Evolutionary conservation across 2,888 invertebrate genomes (phyloP).

Genomic region (Euzophera pinguis): DNA sequence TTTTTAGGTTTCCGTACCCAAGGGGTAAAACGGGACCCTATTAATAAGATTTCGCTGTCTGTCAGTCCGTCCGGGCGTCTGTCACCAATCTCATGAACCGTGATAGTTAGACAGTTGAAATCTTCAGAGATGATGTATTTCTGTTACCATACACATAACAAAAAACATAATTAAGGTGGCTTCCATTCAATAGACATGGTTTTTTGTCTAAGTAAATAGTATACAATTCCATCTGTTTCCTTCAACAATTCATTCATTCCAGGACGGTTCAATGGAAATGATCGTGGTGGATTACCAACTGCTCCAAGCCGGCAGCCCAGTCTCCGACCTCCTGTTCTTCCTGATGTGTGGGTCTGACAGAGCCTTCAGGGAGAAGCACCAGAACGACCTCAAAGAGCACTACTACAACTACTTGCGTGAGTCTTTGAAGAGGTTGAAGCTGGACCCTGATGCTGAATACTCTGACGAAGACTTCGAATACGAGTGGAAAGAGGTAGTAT

Average conservation of each 20-base stretch:
- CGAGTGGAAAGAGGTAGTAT: conserved; percentile 18
- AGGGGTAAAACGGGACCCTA: too few species aligned
- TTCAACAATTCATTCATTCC: conserved; percentile 9
- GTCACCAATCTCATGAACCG: too few species aligned
- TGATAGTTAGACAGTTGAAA: too few species aligned
- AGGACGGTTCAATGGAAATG: conserved; percentile 16
- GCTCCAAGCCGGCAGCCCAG: conserved; percentile 10
- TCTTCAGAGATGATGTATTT: too few species aligned
- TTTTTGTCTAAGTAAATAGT: too few species aligned
- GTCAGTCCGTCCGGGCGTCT: too few species aligned
- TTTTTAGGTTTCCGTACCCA: too few species aligned
- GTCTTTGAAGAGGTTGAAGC: conserved; percentile 15
- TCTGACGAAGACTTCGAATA: conserved; percentile 17
- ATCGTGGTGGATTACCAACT: conserved; percentile 21
- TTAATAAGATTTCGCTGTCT: too few species aligned
- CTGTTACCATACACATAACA: too few species aligned
- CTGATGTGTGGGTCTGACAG: conserved; percentile 17
- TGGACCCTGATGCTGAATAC: conserved; percentile 16
- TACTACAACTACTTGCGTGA: conserved; percentile 28
- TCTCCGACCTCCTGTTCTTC: conserved; percentile 17
- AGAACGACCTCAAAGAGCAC: conserved; percentile 29
- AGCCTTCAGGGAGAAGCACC: conserved; percentile 22
- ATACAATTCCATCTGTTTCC: too few species aligned
- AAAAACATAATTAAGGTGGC: too few species aligned
- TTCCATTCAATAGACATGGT: too few species aligned